Conservation (phyloP, 1,140 invertebrate genomes). For the Musca domestica region DNA sequence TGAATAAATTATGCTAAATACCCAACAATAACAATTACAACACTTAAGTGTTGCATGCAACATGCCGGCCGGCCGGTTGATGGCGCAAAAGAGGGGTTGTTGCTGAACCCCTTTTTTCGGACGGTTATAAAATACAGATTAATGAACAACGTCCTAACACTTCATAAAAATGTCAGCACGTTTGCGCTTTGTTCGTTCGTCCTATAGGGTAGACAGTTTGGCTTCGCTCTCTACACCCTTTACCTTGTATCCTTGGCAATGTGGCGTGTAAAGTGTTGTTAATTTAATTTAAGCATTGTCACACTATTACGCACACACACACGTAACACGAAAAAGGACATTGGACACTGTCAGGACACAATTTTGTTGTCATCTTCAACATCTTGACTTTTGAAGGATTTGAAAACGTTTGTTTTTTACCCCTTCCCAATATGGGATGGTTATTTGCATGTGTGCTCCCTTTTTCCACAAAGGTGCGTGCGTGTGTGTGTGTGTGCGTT, state of each 20-base stretch:
- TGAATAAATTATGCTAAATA: conserved; percentile 16
- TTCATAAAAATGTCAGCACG: conserved; percentile 19
- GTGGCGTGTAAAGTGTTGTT: conserved; percentile 7
- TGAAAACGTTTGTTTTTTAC: too few relatives aligned
- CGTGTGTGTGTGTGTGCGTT: not conserved
- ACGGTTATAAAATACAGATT: not conserved
- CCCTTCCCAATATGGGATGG: too few relatives aligned
- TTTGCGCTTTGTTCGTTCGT: not conserved
- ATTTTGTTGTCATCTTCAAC: too few relatives aligned
- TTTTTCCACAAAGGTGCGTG: not conserved
- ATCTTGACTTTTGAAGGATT: too few relatives aligned
- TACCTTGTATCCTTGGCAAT: too few relatives aligned
- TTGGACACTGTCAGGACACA: too few relatives aligned
- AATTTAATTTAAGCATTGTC: conserved; percentile 11
- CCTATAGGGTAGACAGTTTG: too few relatives aligned
- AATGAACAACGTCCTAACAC: not conserved
- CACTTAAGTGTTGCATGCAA: not conserved
- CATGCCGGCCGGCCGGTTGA: not conserved
- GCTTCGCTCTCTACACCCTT: too few relatives aligned
- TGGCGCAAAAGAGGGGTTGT: not conserved
- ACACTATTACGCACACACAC: not conserved
- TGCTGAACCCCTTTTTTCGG: not conserved
- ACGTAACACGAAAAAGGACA: too few relatives aligned
- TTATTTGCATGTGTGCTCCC: not conserved
- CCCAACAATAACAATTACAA: conserved; percentile 15